phyloP scores from a whole-genome alignment of 2,888 invertebrate species.

The Yponomeuta cagnagella region DNA sequence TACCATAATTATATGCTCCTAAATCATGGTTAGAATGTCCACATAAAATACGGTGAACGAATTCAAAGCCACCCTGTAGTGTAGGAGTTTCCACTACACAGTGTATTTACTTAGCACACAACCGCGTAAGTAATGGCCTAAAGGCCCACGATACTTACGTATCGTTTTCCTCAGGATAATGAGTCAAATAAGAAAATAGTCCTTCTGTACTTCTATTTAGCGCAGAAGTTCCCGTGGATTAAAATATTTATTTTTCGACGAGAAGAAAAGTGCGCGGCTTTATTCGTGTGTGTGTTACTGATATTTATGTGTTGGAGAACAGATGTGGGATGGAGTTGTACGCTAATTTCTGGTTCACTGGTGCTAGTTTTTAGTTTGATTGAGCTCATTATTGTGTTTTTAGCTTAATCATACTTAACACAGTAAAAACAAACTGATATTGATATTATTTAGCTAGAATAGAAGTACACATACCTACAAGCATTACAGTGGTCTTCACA shows the following conservation, averaged over 20 bases:
- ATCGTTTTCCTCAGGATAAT: not conserved
- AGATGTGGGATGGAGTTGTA: not conserved
- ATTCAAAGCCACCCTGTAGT: too few species aligned
- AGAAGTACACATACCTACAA: too few species aligned
- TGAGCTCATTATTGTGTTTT: not conserved
- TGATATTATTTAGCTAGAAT: too few species aligned
- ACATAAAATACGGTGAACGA: too few species aligned
- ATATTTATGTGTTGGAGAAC: not conserved
- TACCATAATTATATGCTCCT: too few species aligned
- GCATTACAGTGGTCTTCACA: too few species aligned
- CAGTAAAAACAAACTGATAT: too few species aligned
- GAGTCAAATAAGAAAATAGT: not conserved
- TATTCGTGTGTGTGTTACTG: constrained; percentile 2
- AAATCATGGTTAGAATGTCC: too few species aligned
- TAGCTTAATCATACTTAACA: too few species aligned
- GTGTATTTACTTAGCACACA: too few species aligned
- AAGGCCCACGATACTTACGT: not conserved
- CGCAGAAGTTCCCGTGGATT: constrained; percentile 48
- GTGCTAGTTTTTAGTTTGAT: not conserved
- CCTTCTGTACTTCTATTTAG: constrained; percentile 15
- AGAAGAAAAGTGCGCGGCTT: constrained; percentile 45
- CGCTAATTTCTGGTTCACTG: not conserved
- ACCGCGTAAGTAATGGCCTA: not conserved
- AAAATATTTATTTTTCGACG: constrained; percentile 67
- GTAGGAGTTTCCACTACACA: too few species aligned